A percentile compares a stretch with the other conserved stretches of the same genome.
phyloP scores from a whole-genome alignment of 2,797 vertebrate genomes.

The Periparus ater region DNA sequence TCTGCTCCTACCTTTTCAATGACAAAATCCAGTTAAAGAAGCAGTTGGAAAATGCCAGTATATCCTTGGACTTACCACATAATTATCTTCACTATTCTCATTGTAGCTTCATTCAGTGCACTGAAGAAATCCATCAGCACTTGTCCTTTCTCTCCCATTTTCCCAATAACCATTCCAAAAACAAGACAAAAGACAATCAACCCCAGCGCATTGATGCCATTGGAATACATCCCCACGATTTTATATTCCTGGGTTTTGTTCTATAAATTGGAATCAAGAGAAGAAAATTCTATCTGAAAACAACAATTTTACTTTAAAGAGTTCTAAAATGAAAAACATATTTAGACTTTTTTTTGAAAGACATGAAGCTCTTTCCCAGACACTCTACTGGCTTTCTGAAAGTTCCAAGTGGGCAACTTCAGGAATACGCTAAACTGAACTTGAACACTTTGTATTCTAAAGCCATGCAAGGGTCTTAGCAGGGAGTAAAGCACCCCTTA shows the following conservation, averaged over 20 bases:
- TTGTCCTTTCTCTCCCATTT: conserved; percentile 96
- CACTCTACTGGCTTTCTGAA: neutral
- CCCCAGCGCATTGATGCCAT: conserved; percentile 93
- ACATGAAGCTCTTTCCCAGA: neutral
- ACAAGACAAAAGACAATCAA: conserved; percentile 95
- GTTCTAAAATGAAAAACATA: neutral
- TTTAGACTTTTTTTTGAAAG: neutral
- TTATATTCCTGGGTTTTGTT: conserved; percentile 91
- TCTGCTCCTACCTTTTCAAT: neutral
- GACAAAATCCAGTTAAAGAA: neutral
- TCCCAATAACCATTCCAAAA: conserved; percentile 95
- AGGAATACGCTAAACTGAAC: neutral
- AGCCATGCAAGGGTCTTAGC: neutral
- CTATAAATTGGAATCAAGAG: conserved; percentile 74
- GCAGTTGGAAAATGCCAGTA: neutral
- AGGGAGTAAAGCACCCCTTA: neutral
- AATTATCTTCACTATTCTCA: conserved; percentile 95
- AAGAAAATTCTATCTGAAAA: conserved; percentile 2
- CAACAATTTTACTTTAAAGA: neutral
- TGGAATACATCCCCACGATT: conserved; percentile 86
- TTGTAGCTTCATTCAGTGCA: conserved; percentile 94
- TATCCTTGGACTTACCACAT: conserved; percentile 87
- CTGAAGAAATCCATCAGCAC: conserved; percentile 95
- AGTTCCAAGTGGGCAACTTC: neutral
- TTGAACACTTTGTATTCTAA: neutral